A percentile compares a stretch with the other conserved stretches of the same genome.
phyloP scores from a whole-genome alignment of 30 jellyfish, hydroid and myxozoan genomes.

The Hydractinia symbiolongicarpus region DNA sequence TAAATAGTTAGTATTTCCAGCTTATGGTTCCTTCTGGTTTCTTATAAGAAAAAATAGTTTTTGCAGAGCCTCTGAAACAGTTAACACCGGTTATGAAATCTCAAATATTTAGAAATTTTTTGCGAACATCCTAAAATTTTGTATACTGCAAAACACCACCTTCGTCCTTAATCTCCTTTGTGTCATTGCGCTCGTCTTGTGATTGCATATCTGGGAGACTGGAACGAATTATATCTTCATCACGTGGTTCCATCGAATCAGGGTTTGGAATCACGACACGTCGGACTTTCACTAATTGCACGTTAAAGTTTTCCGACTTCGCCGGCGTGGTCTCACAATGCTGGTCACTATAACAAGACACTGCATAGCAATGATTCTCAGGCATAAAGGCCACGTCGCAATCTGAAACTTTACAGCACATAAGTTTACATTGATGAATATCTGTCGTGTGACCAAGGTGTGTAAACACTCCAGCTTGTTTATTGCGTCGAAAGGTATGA shows the following conservation, averaged over 20 bases:
- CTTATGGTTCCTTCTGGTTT: too few relatives aligned
- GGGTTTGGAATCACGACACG: conserved; percentile 96
- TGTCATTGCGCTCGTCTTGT: conserved; percentile 43
- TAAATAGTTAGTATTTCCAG: too few relatives aligned
- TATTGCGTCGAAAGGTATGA: conserved; percentile 81
- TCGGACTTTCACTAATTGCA: conserved; percentile 88
- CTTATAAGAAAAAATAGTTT: too few relatives aligned
- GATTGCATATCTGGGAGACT: conserved; percentile 25
- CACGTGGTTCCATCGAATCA: conserved; percentile 58
- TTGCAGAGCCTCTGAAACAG: too few relatives aligned
- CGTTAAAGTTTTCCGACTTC: conserved; percentile 66
- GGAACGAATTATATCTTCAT: conserved; percentile 78
- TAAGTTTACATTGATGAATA: conserved; percentile 73
- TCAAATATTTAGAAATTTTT: too few relatives aligned
- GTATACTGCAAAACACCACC: conserved; percentile 24
- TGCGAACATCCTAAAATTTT: too few relatives aligned
- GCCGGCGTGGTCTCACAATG: conserved; percentile 98
- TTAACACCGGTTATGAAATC: too few relatives aligned
- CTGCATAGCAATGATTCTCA: conserved; percentile 94
- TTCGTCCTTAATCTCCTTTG: conserved; percentile 55
- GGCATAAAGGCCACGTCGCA: conserved; percentile 99
- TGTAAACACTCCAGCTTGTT: conserved; percentile 94
- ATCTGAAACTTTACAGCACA: conserved; percentile 86
- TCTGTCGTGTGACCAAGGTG: conserved; percentile 90
- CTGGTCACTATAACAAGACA: conserved; percentile 87